phyloP scores from a whole-genome alignment of 2,888 invertebrate genomes.

The Encarsia formosa region DNA sequence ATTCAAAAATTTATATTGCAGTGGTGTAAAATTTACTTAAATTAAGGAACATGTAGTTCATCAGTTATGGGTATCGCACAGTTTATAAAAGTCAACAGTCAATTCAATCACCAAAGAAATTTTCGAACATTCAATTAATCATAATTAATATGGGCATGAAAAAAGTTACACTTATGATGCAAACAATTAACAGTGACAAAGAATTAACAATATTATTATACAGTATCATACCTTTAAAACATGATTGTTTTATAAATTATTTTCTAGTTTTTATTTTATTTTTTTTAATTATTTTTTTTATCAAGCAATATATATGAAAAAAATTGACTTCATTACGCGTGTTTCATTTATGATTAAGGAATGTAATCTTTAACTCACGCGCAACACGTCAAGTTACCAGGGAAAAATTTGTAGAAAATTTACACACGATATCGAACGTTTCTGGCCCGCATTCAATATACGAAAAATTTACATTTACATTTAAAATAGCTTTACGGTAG shows the following conservation, averaged over 20 bases:
- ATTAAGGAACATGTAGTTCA: conserved; percentile 24
- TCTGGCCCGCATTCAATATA: conserved; percentile 20
- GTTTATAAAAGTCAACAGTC: conserved; percentile 21
- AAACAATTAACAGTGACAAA: conserved; percentile 26
- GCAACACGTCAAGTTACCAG: conserved; percentile 19
- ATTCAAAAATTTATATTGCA: conserved; percentile 17
- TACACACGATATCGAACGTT: conserved; percentile 21
- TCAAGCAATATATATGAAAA: conserved; percentile 9
- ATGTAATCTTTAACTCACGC: conserved; percentile 24
- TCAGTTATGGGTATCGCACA: conserved; percentile 20
- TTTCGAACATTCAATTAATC: conserved; percentile 21
- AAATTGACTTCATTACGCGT: conserved; percentile 14
- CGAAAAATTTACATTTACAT: conserved; percentile 22
- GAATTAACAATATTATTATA: conserved; percentile 19
- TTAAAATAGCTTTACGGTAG: conserved; percentile 23
- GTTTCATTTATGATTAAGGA: conserved; percentile 22
- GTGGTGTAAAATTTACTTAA: conserved; percentile 27
- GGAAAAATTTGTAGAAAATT: conserved; percentile 13
- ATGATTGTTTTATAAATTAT: conserved; percentile 22
- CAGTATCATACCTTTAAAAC: conserved; percentile 20
- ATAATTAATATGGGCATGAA: conserved; percentile 18
- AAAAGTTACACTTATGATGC: conserved; percentile 15
- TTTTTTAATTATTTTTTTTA: no score
- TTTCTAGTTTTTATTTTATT: no score
- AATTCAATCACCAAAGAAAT: conserved; percentile 17